These are phyloP conservation scores for Lasioglossum zephyrum DNA, from an alignment of 2,888 invertebrate species.

Conservation along the genomic window DNA sequence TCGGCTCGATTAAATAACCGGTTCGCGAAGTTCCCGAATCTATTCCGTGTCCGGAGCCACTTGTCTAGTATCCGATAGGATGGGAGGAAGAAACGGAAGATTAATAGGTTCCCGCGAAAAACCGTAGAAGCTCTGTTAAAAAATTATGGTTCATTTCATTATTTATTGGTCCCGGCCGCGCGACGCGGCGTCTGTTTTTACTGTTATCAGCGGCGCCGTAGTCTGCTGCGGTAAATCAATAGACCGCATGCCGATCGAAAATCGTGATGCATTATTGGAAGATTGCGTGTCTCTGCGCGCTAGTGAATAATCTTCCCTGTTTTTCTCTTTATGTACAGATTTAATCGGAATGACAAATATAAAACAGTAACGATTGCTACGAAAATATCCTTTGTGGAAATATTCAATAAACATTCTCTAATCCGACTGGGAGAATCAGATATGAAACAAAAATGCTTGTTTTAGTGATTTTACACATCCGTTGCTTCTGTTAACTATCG, in stretches of 20 bases:
- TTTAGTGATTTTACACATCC: background rate
- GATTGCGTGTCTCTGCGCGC: background rate
- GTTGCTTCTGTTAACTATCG: background rate
- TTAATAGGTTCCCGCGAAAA: conserved; percentile 19
- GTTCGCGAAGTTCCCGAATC: background rate
- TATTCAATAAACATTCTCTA: background rate
- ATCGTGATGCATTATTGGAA: background rate
- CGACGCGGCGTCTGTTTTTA: background rate
- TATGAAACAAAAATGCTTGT: too few species aligned
- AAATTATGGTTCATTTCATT: conserved; percentile 17
- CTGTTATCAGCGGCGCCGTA: background rate
- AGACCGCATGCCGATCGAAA: background rate
- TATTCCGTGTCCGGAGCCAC: background rate
- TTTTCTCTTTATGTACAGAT: background rate
- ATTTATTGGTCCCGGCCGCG: conserved; percentile 12
- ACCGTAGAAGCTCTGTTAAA: background rate
- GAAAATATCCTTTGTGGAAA: background rate
- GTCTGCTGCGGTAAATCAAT: background rate
- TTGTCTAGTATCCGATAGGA: background rate
- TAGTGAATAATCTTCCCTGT: conserved; percentile 24
- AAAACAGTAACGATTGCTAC: background rate
- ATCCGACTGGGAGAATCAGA: too few species aligned
- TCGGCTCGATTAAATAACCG: background rate
- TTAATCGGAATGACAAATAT: background rate
- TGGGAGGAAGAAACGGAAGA: background rate